phyloP scores from a whole-genome alignment of 1,140 invertebrate species.

The Drosophila albomicans region DNA sequence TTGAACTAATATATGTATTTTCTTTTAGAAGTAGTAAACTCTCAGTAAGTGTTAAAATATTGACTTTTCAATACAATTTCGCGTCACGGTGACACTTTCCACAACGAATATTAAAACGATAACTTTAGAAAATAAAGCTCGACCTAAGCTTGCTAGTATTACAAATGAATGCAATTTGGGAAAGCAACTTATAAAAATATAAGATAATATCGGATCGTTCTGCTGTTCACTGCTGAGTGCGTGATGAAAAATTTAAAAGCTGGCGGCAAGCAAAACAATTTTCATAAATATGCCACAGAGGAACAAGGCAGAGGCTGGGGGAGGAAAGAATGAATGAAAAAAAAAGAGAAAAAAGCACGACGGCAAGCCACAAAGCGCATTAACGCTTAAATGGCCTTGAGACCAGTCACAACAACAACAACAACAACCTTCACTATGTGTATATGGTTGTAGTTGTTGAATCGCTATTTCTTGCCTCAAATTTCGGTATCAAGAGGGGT shows the following conservation, averaged over 20 bases:
- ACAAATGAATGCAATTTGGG: constrained; percentile 65
- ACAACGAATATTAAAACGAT: constrained; percentile 50
- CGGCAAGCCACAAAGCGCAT: constrained; percentile 48
- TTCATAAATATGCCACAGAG: constrained; percentile 72
- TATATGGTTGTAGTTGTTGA: constrained; percentile 7
- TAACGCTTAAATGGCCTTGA: constrained; percentile 53
- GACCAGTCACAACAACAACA: constrained; percentile 23
- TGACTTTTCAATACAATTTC: no score
- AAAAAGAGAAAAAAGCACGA: constrained; percentile 36
- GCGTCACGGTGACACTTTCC: constrained; percentile 12
- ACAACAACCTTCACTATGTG: constrained; percentile 20
- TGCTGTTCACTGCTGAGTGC: constrained; percentile 43
- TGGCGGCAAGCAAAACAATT: constrained; percentile 67
- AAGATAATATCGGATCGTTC: constrained; percentile 34
- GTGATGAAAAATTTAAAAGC: constrained; percentile 72
- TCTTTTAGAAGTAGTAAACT: no score
- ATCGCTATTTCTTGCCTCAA: background rate
- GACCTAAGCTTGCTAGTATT: constrained; percentile 26
- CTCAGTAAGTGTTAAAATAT: no score
- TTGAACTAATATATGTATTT: no score
- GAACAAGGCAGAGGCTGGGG: constrained; percentile 19
- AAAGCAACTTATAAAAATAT: constrained; percentile 52
- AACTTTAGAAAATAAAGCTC: constrained; percentile 31
- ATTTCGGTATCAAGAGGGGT: no score
- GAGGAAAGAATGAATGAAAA: constrained; percentile 1